phyloP scores from a whole-genome alignment of 2,113 vertebrate species.

The Columbina picui region DNA sequence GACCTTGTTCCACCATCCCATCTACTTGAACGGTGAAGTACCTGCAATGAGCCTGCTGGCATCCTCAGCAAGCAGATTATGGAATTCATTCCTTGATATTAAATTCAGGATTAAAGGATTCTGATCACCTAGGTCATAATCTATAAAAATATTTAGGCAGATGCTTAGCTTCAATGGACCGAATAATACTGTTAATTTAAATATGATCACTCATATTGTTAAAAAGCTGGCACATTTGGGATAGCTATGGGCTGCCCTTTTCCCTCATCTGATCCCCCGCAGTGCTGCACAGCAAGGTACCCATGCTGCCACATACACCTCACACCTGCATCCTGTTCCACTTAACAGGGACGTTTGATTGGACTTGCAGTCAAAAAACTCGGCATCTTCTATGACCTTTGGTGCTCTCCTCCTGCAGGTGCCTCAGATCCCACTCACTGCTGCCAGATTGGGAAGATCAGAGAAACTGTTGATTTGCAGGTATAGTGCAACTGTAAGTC shows the following conservation, averaged over 20 bases:
- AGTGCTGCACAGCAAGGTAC: accelerated
- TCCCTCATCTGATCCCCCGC: not conserved
- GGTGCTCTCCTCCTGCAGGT: not conserved
- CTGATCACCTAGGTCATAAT: not conserved
- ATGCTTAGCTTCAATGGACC: not conserved
- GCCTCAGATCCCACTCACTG: not conserved
- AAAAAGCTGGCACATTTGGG: not conserved
- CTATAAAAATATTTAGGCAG: not conserved
- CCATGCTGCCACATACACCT: accelerated
- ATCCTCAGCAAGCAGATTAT: not conserved
- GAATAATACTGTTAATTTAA: not conserved
- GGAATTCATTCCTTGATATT: not conserved
- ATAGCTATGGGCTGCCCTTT: accelerated
- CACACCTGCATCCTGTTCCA: not conserved
- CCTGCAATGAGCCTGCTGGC: not conserved
- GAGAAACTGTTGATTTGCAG: not conserved
- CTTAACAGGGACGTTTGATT: not conserved
- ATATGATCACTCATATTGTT: not conserved
- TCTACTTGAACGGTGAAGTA: not conserved
- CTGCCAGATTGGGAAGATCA: not conserved
- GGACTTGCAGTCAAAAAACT: not conserved
- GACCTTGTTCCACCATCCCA: not conserved
- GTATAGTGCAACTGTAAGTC: not conserved
- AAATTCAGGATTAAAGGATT: not conserved
- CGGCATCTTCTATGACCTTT: not conserved